phyloP scores from a whole-genome alignment of 2,113 vertebrate species.

The Actenoides lindsayi region DNA sequence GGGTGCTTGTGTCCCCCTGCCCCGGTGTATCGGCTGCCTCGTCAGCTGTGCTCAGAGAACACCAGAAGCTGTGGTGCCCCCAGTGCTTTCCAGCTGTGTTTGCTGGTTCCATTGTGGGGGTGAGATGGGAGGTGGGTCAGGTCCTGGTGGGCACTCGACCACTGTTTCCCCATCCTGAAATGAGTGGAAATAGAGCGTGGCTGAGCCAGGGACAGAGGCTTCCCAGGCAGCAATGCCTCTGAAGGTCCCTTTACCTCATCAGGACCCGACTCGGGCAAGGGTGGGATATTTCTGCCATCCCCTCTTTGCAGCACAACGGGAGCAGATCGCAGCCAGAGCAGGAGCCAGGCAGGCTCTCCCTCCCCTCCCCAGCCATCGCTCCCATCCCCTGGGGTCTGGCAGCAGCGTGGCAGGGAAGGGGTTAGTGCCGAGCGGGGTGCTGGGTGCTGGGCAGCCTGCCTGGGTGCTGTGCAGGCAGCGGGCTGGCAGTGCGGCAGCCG shows the following conservation, averaged over 20 bases:
- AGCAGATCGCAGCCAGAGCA: fast-evolving
- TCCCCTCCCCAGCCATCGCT: background rate
- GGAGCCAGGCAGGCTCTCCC: background rate
- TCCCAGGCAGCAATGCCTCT: fast-evolving
- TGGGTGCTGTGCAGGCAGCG: conserved; percentile 23
- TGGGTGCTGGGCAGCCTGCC: conserved; percentile 21
- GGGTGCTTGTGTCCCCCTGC: fast-evolving
- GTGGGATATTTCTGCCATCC: fast-evolving
- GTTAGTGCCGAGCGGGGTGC: conserved; percentile 26
- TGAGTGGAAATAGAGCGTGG: fast-evolving
- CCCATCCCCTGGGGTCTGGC: background rate
- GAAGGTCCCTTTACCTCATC: background rate
- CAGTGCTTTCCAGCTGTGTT: fast-evolving
- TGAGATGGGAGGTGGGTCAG: background rate
- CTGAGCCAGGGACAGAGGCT: background rate
- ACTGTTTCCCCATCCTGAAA: background rate
- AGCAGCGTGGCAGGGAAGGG: conserved; percentile 30
- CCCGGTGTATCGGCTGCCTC: fast-evolving
- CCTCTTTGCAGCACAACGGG: fast-evolving
- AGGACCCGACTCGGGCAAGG: background rate
- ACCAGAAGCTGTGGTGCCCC: fast-evolving
- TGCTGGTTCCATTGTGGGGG: fast-evolving
- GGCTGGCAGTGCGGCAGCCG: conserved; percentile 26
- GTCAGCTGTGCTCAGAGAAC: fast-evolving
- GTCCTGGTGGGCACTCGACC: fast-evolving